Evolutionary conservation across 2,888 invertebrate species (phyloP).

Genomic region (Lasioglossum calceatum): DNA sequence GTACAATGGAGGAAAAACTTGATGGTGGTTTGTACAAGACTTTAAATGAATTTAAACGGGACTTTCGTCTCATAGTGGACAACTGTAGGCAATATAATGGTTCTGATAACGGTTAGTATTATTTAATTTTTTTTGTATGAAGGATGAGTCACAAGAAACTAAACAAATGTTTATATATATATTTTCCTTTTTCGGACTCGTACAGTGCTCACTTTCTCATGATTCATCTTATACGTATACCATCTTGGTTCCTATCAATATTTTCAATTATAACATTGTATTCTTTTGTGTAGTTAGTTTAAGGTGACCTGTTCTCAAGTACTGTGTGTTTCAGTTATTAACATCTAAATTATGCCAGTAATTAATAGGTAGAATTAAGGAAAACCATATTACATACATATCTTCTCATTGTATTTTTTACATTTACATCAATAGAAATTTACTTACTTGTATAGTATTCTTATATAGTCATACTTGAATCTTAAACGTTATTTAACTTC

Average conservation of each 20-base stretch:
- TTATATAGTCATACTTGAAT: background rate
- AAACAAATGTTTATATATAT: background rate
- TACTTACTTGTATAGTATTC: background rate
- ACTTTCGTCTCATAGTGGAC: constrained; percentile 96
- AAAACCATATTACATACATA: background rate
- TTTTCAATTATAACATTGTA: background rate
- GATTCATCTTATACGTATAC: background rate
- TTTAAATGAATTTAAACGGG: constrained; percentile 92
- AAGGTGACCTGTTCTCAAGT: background rate
- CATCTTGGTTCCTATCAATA: background rate
- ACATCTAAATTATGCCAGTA: background rate
- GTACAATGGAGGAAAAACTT: constrained; percentile 94
- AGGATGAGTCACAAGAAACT: background rate
- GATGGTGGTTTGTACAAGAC: constrained; percentile 92
- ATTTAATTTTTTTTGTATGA: background rate
- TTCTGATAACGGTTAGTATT: constrained; percentile 93
- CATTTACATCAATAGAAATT: background rate
- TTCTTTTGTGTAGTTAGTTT: background rate
- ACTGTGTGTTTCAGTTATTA: background rate
- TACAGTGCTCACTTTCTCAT: background rate
- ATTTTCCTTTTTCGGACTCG: background rate
- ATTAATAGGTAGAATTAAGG: background rate
- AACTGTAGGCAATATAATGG: constrained; percentile 97
- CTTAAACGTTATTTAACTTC: constrained; percentile 5
- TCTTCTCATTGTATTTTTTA: background rate